Evolutionary conservation across 2,888 invertebrate species (phyloP), one percentile per base, ranked within the genome.

Genomic region (Patella depressa): DNA sequence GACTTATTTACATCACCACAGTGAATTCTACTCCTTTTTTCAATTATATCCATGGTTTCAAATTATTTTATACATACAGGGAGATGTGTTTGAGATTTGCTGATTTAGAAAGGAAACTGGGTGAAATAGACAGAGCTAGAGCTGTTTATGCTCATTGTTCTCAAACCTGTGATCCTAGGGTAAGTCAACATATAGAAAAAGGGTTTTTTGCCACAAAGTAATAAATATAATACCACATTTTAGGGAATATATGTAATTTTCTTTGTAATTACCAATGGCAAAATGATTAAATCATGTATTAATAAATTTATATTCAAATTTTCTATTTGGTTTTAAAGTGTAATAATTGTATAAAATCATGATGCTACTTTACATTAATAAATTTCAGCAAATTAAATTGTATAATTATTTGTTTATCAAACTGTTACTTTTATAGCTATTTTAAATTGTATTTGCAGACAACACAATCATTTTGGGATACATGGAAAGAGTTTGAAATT

Each of bases 401-500:
- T 34, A 34, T 34, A 34, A 34, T 34, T 34, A 34, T 34, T 34
- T 34, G 34, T 5, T 0, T 53, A 72, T 12, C n/a, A 15, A 72
- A 45, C 72, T 72, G 34, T 34, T 19, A 53, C 14, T 59, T 15
- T 80, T 73, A 54, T 5, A 29, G 4, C 7, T 5, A 34, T 34
- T 5, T 34, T 34, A 34, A 34, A 45, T 45, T 71, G 59, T 78
- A 45, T 75, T 76, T 84, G 34, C 79, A 91, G 91, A 85, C 86
- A 15, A 86, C 89, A 29, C 85, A 87, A 4, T 95, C 96, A 78
- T 99, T 99, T 92, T 99, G 99, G 99, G 96, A 97, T 90, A 96
- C 96, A 1, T 99, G 99, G 99, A 98, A 98, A 91, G 98, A 99
- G 89, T 99, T 99, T 93, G 99, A 99, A 93, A 97, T 99, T 24